phyloP scores from a whole-genome alignment of 2,797 vertebrate species.

The Netta rufina region DNA sequence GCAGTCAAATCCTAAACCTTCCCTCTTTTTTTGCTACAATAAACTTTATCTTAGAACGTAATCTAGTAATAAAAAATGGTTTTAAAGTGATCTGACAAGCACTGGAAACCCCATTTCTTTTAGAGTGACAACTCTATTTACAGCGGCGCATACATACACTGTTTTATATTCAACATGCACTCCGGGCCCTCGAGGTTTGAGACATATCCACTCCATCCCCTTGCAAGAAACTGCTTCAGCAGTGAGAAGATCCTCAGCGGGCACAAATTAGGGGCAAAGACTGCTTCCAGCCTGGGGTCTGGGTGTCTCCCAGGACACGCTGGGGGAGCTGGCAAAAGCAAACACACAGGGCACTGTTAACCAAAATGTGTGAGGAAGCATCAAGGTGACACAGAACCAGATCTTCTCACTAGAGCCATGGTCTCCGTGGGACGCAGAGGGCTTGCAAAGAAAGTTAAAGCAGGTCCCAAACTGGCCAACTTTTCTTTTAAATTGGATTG shows the following conservation, averaged over 20 bases:
- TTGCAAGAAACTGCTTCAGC: conserved; percentile 16
- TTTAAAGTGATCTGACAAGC: conserved; percentile 67
- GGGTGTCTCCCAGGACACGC: background rate
- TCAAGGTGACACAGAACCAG: background rate
- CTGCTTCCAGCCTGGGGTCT: fast-evolving
- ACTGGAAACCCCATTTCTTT: conserved; percentile 50
- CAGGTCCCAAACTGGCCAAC: background rate
- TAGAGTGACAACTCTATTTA: conserved; percentile 64
- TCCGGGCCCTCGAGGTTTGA: conserved; percentile 25
- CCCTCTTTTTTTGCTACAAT: conserved; percentile 47
- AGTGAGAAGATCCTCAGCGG: background rate
- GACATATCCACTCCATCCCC: conserved; percentile 23
- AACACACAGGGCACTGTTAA: background rate
- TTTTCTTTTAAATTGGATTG: background rate
- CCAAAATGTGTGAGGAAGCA: background rate
- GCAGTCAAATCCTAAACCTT: conserved; percentile 49
- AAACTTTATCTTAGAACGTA: conserved; percentile 64
- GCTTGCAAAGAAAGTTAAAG: background rate
- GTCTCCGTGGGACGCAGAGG: background rate
- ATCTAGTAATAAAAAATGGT: conserved; percentile 71
- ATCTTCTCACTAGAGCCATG: background rate
- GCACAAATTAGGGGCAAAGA: background rate
- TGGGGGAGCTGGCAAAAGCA: background rate
- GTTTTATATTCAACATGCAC: background rate
- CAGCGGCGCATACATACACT: background rate